Percentiles rank a stretch among this genome's conserved stretches.
Evolutionary conservation across 2,113 vertebrate species (phyloP).

Genomic region (Tachysurus fulvidraco): DNA sequence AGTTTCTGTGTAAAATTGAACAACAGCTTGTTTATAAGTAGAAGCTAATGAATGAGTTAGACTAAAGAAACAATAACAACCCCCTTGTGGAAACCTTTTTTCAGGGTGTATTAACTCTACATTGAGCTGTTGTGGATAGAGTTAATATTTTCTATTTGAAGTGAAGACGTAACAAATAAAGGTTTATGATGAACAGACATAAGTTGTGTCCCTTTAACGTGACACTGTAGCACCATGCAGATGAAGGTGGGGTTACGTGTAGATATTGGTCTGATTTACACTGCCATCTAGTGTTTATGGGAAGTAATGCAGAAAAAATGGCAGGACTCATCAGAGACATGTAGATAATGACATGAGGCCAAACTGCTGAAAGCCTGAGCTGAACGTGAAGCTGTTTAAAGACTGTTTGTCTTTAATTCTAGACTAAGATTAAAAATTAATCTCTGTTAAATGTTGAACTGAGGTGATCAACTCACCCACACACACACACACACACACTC

Average conservation of each 20-base stretch:
- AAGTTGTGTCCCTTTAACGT: background rate
- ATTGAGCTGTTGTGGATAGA: background rate
- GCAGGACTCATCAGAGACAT: background rate
- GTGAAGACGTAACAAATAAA: background rate
- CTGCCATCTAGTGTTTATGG: conserved; percentile 61
- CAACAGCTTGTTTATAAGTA: background rate
- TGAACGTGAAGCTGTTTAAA: background rate
- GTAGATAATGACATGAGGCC: background rate
- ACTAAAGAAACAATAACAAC: background rate
- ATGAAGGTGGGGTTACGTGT: background rate
- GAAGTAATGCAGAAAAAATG: conserved; percentile 37
- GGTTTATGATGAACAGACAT: background rate
- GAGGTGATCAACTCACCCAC: background rate
- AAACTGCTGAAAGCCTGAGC: background rate
- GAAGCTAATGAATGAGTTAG: background rate
- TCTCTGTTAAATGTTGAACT: background rate
- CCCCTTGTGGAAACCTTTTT: background rate
- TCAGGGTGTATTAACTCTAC: background rate
- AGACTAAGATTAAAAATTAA: background rate
- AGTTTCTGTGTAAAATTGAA: background rate
- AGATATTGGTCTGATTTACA: conserved; percentile 20
- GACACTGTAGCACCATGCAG: background rate
- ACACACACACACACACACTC: background rate
- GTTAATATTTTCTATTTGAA: background rate
- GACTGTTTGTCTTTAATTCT: background rate